Evolutionary conservation across 2,888 invertebrate species (phyloP), one percentile per base, ranked within the genome.

Genomic region (Perizoma flavofasciatum): DNA sequence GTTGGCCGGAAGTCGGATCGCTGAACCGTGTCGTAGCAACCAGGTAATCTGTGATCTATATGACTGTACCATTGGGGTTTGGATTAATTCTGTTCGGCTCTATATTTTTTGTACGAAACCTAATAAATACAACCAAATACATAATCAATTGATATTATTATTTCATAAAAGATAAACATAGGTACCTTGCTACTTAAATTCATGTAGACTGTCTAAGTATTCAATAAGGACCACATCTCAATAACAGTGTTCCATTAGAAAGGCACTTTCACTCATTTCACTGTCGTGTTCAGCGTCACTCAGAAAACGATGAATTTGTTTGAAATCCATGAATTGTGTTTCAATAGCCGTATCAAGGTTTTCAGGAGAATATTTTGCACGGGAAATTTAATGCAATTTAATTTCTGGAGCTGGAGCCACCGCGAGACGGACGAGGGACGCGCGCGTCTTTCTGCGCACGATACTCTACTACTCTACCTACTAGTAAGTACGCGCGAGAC

Each of bases 211-310:
- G 75, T 63, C 81, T 82, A 85, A 79, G 83, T 84, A 78, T 86
- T 82, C 81, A 82, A 74, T 77, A 81, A 81, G 82, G 81, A 82
- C 87, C 82, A 84, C 90, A 90, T 90, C 83, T 88, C 89, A 85
- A 72, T 75, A 73, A 74, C 22, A 53, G 34, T 75, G 76, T 73
- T 78, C 71, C 74, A 77, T 78, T 81, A 81, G 82, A 83, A 85
- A 83, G 80, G 72, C 79, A 88, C 89, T 89, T 86, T 89, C 85
- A 85, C 84, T 71, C 74, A 73, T 77, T 77, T 79, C 82, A 85
- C 85, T 77, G 77, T 64, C 53, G 66, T 60, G 61, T 66, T 61
- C 44, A 60, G 67, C 46, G 56, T 65, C 34, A 58, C 51, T 57
- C 41, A 59, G 22, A 60, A 47, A 52, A 50, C 56, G 57, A 53